Evolutionary conservation across 23 tunicate species (phyloP).

Genomic region (Phallusia fumigata): DNA sequence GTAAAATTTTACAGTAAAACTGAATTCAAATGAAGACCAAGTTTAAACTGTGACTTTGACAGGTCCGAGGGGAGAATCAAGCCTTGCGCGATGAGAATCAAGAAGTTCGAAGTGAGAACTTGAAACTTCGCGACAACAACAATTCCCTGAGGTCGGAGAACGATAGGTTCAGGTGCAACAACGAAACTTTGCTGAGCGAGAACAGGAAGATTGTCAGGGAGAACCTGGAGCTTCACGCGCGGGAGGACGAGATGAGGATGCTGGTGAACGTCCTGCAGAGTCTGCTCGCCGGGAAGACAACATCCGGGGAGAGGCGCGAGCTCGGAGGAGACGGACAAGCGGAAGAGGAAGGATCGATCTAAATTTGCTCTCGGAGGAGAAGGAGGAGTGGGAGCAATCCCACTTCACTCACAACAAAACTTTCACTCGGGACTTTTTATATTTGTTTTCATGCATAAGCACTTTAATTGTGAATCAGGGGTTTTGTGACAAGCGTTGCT

Average conservation of each 20-base stretch:
- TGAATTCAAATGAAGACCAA: background rate
- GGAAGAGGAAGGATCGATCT: slow-evolving; percentile 15
- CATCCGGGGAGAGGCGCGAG: slow-evolving; percentile 38
- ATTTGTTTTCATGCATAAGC: too few relatives aligned
- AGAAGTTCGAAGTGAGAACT: slow-evolving; percentile 75
- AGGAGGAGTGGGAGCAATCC: too few relatives aligned
- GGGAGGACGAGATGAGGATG: slow-evolving; percentile 91
- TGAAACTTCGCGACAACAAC: slow-evolving; percentile 87
- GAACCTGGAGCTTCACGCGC: slow-evolving; percentile 72
- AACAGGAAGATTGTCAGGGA: slow-evolving; percentile 69
- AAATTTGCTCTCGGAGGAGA: too few relatives aligned
- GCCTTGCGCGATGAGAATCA: slow-evolving; percentile 87
- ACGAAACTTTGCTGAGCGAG: slow-evolving; percentile 59
- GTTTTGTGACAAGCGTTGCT: too few relatives aligned
- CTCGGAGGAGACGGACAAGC: slow-evolving; percentile 33
- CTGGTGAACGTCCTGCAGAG: slow-evolving; percentile 77
- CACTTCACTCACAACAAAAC: too few relatives aligned
- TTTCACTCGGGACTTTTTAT: too few relatives aligned
- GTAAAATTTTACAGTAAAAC: too few relatives aligned
- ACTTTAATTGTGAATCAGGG: too few relatives aligned
- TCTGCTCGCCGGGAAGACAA: slow-evolving; percentile 68
- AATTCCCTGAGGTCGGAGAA: slow-evolving; percentile 62
- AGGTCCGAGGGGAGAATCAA: slow-evolving; percentile 86
- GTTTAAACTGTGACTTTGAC: background rate
- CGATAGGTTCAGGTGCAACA: slow-evolving; percentile 67